Percentiles rank a stretch among this genome's conserved stretches.
These are phyloP conservation scores for Sebastes iracundus DNA, from an alignment of 2,797 vertebrate genomes.

Conservation along the genomic window DNA sequence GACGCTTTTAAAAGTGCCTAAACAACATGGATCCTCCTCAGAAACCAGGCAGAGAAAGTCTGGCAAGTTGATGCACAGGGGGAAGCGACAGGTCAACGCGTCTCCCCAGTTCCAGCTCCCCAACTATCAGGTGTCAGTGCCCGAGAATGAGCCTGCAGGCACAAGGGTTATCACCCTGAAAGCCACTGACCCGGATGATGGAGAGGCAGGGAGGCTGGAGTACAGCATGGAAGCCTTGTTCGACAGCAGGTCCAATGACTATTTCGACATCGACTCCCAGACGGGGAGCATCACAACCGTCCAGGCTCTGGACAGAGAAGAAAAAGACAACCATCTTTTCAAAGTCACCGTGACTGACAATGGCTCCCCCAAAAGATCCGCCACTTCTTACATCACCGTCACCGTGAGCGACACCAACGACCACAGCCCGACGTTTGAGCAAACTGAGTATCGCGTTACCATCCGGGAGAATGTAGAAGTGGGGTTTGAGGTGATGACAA, in stretches of 20 bases:
- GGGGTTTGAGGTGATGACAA: constrained; percentile 94
- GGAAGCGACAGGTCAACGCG: constrained; percentile 81
- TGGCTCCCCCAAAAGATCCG: constrained; percentile 84
- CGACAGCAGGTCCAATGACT: constrained; percentile 91
- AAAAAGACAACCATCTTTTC: constrained; percentile 94
- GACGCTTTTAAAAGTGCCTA: constrained; percentile 31
- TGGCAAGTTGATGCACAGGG: constrained; percentile 48
- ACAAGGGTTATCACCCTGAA: constrained; percentile 91
- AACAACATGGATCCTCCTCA: constrained; percentile 1
- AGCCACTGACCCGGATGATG: constrained; percentile 92
- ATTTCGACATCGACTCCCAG: constrained; percentile 88
- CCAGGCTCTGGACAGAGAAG: constrained; percentile 91
- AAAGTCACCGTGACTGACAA: constrained; percentile 91
- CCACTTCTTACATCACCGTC: constrained; percentile 89
- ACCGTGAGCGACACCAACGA: constrained; percentile 97
- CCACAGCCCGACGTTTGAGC: constrained; percentile 92
- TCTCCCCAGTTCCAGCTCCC: constrained; percentile 92
- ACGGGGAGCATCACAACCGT: constrained; percentile 88
- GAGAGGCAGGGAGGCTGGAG: constrained; percentile 89
- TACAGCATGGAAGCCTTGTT: constrained; percentile 95
- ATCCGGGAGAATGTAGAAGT: constrained; percentile 95
- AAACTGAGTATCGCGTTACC: constrained; percentile 89
- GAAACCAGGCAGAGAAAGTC: constrained; percentile 17
- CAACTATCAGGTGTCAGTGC: constrained; percentile 93
- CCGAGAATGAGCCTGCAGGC: constrained; percentile 92